phyloP scores from a whole-genome alignment of 1,140 invertebrate species.

The Atta texana region DNA sequence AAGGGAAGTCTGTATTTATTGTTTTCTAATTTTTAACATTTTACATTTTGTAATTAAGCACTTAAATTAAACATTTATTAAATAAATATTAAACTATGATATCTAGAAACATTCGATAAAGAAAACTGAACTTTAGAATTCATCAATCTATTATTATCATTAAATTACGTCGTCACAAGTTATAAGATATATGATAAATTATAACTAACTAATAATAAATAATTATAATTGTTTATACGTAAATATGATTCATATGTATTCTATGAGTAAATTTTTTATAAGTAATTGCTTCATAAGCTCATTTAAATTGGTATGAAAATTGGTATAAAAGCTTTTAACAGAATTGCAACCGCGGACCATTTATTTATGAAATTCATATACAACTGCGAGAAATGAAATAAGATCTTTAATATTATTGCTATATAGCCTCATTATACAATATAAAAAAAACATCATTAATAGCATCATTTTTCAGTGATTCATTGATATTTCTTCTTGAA shows the following conservation, averaged over 20 bases:
- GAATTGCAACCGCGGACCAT: slow-evolving; percentile 47
- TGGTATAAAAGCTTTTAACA: slow-evolving; percentile 41
- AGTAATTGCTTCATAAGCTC: slow-evolving; percentile 1
- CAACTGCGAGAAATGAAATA: slow-evolving; percentile 20
- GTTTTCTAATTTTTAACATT: neutral
- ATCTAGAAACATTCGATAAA: neutral
- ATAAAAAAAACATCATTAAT: slow-evolving; percentile 6
- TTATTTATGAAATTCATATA: slow-evolving; percentile 40
- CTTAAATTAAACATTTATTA: neutral
- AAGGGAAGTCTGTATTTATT: neutral
- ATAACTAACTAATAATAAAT: slow-evolving; percentile 1
- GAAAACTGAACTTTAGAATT: neutral
- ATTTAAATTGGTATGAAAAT: slow-evolving; percentile 7
- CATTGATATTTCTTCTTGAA: neutral
- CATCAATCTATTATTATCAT: neutral
- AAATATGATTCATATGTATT: neutral
- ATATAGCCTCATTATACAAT: neutral
- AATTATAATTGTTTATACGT: neutral
- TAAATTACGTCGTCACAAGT: neutral
- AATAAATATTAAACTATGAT: neutral
- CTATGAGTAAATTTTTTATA: neutral
- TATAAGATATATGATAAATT: neutral
- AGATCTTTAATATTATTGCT: slow-evolving; percentile 3
- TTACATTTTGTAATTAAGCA: neutral
- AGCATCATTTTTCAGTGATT: neutral